These are phyloP conservation scores for Austrolebias charrua DNA, from an alignment of 2,797 vertebrate genomes.

Conservation along the genomic window DNA sequence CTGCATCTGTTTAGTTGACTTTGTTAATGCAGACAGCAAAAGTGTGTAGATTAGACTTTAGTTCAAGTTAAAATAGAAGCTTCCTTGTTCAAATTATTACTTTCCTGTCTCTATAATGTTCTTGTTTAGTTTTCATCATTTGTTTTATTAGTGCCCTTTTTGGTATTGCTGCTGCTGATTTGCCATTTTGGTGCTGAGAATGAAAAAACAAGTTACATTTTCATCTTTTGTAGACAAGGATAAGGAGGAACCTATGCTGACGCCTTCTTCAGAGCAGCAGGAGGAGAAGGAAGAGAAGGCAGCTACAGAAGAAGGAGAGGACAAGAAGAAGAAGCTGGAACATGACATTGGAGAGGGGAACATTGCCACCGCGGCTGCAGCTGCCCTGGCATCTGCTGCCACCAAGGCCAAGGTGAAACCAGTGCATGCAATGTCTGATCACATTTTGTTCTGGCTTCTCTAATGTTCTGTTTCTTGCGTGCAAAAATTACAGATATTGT, in stretches of 20 bases:
- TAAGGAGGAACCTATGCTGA: slow-evolving; percentile 88
- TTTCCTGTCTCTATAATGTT: too few relatives aligned
- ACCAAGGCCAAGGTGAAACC: slow-evolving; percentile 95
- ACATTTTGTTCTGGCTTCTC: background rate
- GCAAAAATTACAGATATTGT: too few relatives aligned
- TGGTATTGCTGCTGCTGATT: too few relatives aligned
- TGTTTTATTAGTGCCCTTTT: background rate
- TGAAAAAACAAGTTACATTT: too few relatives aligned
- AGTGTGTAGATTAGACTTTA: too few relatives aligned
- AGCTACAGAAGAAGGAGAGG: slow-evolving; percentile 81
- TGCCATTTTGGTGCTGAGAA: background rate
- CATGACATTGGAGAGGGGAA: slow-evolving; percentile 94
- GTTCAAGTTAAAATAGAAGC: too few relatives aligned
- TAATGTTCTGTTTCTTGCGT: too few relatives aligned
- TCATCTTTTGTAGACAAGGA: slow-evolving; percentile 75
- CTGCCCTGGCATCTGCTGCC: slow-evolving; percentile 94
- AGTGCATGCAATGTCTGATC: background rate
- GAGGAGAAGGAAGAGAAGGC: slow-evolving; percentile 85
- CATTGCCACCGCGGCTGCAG: slow-evolving; percentile 94
- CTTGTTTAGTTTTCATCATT: background rate
- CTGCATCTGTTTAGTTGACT: background rate
- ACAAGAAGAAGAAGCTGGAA: slow-evolving; percentile 89
- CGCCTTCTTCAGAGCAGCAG: slow-evolving; percentile 76
- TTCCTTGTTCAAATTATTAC: too few relatives aligned
- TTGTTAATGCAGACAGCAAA: background rate